Percentiles rank a stretch among this genome's conserved stretches.
Conservation (phyloP, 1,140 invertebrate species). For the Branchinecta lindahli region DNA sequence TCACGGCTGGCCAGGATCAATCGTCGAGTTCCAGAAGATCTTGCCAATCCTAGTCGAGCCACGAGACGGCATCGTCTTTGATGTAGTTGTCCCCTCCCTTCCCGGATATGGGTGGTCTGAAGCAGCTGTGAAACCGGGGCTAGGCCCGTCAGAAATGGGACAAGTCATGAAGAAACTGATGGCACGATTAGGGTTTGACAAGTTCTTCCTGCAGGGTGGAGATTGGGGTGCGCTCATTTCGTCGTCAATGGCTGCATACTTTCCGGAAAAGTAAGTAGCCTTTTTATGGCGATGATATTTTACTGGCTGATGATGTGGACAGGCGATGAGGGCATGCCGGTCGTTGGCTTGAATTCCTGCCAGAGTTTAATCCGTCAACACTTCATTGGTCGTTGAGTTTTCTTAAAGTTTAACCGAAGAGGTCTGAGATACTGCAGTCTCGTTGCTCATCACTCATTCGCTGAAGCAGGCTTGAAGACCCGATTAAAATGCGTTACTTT, state of each 20-base stretch:
- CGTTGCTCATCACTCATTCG: no score
- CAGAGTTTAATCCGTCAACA: no score
- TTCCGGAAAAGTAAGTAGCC: constrained; percentile 39
- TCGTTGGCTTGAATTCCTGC: no score
- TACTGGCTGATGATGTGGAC: no score
- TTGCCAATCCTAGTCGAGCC: constrained; percentile 45
- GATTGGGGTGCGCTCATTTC: constrained; percentile 58
- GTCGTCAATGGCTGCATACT: constrained; percentile 43
- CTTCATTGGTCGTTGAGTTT: no score
- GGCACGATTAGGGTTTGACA: constrained; percentile 52
- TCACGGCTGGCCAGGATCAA: constrained; percentile 81
- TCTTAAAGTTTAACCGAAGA: no score
- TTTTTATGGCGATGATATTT: no score
- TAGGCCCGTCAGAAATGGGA: constrained; percentile 44
- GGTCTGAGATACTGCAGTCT: no score
- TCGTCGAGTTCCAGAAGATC: constrained; percentile 68
- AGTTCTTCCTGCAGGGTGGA: constrained; percentile 68
- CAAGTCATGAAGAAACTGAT: constrained; percentile 67
- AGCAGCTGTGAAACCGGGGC: constrained; percentile 42
- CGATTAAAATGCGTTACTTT: no score
- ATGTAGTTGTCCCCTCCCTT: constrained; percentile 59
- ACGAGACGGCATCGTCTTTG: constrained; percentile 46
- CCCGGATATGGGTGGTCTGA: constrained; percentile 75
- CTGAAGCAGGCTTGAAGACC: no score
- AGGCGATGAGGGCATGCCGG: no score